Evolutionary conservation across 2,888 invertebrate species (phyloP), one percentile per base, ranked within the genome.

Genomic region (Melanchra persicariae): DNA sequence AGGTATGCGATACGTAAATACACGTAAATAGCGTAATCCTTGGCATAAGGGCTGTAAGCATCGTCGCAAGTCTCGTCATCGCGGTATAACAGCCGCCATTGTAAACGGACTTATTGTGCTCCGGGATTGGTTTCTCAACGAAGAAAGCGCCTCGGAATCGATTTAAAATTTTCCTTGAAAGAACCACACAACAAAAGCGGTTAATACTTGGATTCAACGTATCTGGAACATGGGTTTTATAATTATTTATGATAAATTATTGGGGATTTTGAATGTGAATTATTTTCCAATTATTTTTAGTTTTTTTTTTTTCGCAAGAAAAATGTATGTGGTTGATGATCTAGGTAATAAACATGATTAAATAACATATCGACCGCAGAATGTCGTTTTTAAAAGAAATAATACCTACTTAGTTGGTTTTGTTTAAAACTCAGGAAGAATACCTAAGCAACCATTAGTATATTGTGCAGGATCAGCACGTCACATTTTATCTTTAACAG

Each of bases 91-190:
- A 89, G 88, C 87, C 85, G 89, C 93, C 83, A 95, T 95, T 95
- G 95, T 95, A 89, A 87, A 87, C 89, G 87, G 76, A 88, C 91
- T 91, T 91, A 95, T 95, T 95, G 96, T 95, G 92, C 86, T 85
- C 83, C 87, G 92, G 94, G 94, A 94, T 95, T 95, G 94, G 93
- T 93, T 95, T 93, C 92, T 89, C 90, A 87, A 80, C 89, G 90
- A 90, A 91, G 93, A 93, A 93, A 94, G 93, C 92, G 90, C 90
- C 83, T 81, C 89, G 91, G 93, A 94, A 95, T 95, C 93, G 95
- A 95, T 95, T 95, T 95, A 92, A 95, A 94, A 94, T 92, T 93
- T 73, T 91, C 90, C 91, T 91, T 91, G 90, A 92, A 94, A 92
- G 92, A 92, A 90, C 86, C 90, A 86, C 89, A 87, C 92, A 89